Base-by-base conservation (phyloP, 1,140 invertebrate genomes). In the Luehdorfia chinensis region DNA sequence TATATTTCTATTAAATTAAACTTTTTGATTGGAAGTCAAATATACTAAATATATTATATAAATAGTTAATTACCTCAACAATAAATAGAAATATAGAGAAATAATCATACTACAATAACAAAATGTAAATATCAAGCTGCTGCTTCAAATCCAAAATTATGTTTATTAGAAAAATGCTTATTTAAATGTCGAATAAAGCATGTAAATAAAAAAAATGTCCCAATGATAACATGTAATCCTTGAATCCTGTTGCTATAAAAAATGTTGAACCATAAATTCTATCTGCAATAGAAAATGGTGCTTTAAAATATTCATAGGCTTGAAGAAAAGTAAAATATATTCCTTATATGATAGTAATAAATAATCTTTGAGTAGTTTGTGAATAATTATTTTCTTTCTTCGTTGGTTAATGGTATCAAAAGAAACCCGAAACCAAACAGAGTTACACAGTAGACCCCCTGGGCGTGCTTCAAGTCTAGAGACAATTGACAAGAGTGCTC, bases 51-150 rank as follows among this genome's bases (percentile, higher is more conserved):
- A 91, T 90, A 90, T 78, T 91, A 90, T 89, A 89, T 88, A 89
- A 88, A 88, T 91, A 83, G 59, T 50, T 78, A 75, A 81, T 72
- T 87, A 61, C 87, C 87, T 90, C 90, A 93, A 90, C 90, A 92
- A 63, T 92, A 93, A 75, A 92, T 88, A 41, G 87, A 89, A 55
- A 92, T 83, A 87, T 90, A 21, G 19, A 93, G 64, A 63, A 93
- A 92, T 88, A 93, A 79, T 90, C n/a, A n/a, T n/a, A n/a, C n/a
- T n/a, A n/a, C n/a, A n/a, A n/a, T n/a, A n/a, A n/a, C n/a, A n/a
- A n/a, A 93, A 83, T 93, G 91, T 90, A 91, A 93, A 55, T 93
- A 93, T 91, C 91, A 92, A 15, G 90, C 88, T n/a, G n/a, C n/a
- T n/a, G n/a, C n/a, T n/a, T n/a, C n/a, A n/a, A n/a, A n/a, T n/a